These are phyloP conservation scores for Oreochromis mossambicus DNA, from an alignment of 2,797 vertebrate species.

Conservation along the genomic window DNA sequence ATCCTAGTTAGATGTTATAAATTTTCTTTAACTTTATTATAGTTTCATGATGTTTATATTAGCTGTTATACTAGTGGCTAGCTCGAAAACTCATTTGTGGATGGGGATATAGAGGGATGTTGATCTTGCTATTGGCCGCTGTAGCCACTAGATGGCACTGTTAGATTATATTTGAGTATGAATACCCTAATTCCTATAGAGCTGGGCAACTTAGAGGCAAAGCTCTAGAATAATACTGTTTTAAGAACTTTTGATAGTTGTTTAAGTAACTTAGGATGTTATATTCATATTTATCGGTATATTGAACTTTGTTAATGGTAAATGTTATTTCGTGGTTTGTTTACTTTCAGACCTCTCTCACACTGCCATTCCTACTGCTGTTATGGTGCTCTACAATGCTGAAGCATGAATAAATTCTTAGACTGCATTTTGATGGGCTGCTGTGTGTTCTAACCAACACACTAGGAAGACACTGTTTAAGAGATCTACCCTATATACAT, in stretches of 20 bases:
- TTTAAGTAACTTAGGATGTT: not conserved
- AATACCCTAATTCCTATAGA: not conserved
- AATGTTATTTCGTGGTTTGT: not conserved
- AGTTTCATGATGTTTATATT: no score
- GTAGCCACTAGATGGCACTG: not conserved
- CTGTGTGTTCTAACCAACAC: not conserved
- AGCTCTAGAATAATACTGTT: not conserved
- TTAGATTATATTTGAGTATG: not conserved
- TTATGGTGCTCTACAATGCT: not conserved
- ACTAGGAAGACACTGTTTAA: not conserved
- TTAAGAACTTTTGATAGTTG: not conserved
- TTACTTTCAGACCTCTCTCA: not conserved
- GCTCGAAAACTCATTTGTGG: not conserved
- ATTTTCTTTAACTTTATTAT: no score
- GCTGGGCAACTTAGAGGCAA: not conserved
- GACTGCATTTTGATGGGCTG: not conserved
- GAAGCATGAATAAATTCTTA: not conserved
- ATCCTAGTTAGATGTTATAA: no score
- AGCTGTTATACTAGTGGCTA: not conserved
- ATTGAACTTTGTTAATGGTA: not conserved
- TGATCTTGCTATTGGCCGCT: accelerated
- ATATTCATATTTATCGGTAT: not conserved
- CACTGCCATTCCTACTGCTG: not conserved
- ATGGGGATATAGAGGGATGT: not conserved
- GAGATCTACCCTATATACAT: not conserved